phyloP scores from a whole-genome alignment of 2,113 vertebrate genomes.

The Spea multiplicata region DNA sequence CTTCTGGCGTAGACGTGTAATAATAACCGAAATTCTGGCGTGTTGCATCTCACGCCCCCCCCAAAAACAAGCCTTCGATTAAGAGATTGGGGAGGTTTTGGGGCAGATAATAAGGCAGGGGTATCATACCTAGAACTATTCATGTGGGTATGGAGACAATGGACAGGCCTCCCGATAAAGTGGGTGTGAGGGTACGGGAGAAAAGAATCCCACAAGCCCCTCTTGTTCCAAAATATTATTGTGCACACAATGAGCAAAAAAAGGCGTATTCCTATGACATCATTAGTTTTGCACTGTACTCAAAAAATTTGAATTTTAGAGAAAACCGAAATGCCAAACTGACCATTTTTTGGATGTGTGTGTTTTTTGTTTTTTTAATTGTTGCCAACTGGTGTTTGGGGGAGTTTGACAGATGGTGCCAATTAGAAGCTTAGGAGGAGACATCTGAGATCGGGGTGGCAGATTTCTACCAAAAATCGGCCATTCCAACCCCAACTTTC shows the following conservation, averaged over 20 bases:
- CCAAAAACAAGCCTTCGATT: background rate
- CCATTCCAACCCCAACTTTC: background rate
- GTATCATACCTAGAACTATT: too few species aligned
- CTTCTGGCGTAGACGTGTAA: background rate
- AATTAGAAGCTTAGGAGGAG: background rate
- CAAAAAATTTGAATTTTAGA: background rate
- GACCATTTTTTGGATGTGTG: background rate
- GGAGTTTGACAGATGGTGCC: background rate
- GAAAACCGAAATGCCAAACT: background rate
- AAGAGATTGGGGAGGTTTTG: too few species aligned
- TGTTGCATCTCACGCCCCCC: background rate
- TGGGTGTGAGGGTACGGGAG: background rate
- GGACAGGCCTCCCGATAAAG: background rate
- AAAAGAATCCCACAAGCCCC: background rate
- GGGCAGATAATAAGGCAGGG: too few species aligned
- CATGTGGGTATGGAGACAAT: too few species aligned
- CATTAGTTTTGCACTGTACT: background rate
- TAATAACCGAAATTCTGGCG: background rate
- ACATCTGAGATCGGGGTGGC: background rate
- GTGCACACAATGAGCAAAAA: background rate
- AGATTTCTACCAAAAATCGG: background rate
- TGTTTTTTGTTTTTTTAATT: background rate
- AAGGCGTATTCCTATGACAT: background rate
- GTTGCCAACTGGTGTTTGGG: background rate
- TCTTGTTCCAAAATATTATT: background rate